These are phyloP conservation scores for Ciconia maguari DNA, from an alignment of 2,113 vertebrate genomes.

Conservation along the genomic window DNA sequence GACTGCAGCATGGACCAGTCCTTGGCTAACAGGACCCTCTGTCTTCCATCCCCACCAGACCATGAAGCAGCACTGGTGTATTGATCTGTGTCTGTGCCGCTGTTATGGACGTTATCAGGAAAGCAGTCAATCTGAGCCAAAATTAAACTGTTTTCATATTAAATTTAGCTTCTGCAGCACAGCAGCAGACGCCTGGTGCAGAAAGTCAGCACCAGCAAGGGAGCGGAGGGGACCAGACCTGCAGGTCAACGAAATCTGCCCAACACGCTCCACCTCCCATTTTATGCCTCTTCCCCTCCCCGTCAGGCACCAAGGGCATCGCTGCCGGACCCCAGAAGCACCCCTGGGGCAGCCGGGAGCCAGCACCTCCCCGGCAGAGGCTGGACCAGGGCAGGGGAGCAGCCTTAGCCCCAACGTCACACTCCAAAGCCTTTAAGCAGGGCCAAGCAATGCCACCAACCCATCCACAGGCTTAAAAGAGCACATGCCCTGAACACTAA, in stretches of 20 bases:
- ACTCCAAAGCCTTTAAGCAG: not conserved
- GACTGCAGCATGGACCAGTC: not conserved
- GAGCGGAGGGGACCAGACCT: not conserved
- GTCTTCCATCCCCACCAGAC: not conserved
- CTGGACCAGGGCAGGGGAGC: not conserved
- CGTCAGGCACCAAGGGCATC: not conserved
- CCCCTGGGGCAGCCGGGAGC: not conserved
- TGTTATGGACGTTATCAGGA: not conserved
- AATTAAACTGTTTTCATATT: not conserved
- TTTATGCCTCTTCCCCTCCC: not conserved
- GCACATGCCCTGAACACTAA: not conserved
- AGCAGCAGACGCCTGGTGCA: not conserved
- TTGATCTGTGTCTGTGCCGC: not conserved
- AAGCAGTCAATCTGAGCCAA: not conserved
- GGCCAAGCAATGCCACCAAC: not conserved
- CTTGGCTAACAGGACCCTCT: not conserved
- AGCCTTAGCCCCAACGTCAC: not conserved
- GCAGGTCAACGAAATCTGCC: not conserved
- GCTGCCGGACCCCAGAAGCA: not conserved
- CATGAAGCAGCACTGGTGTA: not conserved
- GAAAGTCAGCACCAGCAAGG: not conserved
- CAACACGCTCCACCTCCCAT: rapidly evolving
- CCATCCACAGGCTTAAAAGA: not conserved
- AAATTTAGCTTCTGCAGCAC: not conserved
- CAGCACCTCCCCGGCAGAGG: not conserved